phyloP scores from a whole-genome alignment of 2,797 vertebrate species.

The Melanotaenia nigrans region DNA sequence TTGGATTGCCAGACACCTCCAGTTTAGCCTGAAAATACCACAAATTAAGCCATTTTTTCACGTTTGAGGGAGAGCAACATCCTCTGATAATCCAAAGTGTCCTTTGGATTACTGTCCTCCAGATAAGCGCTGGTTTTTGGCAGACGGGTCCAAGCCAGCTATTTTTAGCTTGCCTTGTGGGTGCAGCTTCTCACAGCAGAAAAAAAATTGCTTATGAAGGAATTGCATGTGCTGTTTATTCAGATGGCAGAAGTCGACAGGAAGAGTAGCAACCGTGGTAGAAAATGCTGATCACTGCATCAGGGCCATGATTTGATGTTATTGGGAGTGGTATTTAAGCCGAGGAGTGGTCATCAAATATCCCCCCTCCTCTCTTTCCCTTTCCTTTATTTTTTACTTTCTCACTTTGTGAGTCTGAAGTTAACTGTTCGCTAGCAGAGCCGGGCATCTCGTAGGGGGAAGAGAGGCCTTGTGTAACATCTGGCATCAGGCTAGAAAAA shows the following conservation, averaged over 20 bases:
- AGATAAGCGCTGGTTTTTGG: slow-evolving; percentile 67
- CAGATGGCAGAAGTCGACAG: slow-evolving; percentile 51
- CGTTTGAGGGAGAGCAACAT: slow-evolving; percentile 23
- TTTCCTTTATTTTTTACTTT: slow-evolving; percentile 45
- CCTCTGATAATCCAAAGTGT: slow-evolving; percentile 52
- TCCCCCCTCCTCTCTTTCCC: slow-evolving; percentile 33
- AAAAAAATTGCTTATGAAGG: slow-evolving; percentile 51
- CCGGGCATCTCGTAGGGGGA: slow-evolving; percentile 34
- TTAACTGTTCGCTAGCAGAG: slow-evolving; percentile 60
- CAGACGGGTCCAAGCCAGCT: slow-evolving; percentile 70
- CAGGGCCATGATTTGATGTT: slow-evolving; percentile 31
- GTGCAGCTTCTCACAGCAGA: slow-evolving; percentile 51
- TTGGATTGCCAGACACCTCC: slow-evolving; percentile 69
- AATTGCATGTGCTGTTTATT: slow-evolving; percentile 69
- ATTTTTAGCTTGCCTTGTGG: slow-evolving; percentile 74
- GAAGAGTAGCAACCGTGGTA: slow-evolving; percentile 37
- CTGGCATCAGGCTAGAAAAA: slow-evolving; percentile 46
- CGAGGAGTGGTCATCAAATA: slow-evolving; percentile 53
- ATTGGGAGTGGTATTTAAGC: slow-evolving; percentile 43
- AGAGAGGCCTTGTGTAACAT: slow-evolving; percentile 62
- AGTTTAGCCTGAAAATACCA: slow-evolving; percentile 54
- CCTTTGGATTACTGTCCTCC: slow-evolving; percentile 63
- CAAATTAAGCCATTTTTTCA: slow-evolving; percentile 49
- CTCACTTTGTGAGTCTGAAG: slow-evolving; percentile 64
- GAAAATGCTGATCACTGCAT: slow-evolving; percentile 51